A percentile compares a stretch with the other conserved stretches of the same genome.
Conservation (phyloP, 2,113 vertebrate species). For the Otus sunia region DNA sequence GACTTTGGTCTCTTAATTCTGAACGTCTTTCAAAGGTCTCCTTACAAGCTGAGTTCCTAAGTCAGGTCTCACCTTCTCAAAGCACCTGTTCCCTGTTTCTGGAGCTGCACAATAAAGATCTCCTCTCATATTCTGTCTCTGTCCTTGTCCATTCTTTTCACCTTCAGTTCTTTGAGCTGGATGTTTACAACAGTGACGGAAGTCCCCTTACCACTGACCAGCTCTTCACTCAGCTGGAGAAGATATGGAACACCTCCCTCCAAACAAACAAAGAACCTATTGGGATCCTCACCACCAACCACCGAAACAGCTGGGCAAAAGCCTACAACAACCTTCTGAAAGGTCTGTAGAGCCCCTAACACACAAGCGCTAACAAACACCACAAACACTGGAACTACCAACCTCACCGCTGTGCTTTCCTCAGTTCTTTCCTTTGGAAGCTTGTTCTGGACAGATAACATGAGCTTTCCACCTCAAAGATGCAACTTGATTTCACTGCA, state of each 20-base stretch:
- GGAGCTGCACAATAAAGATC: not conserved
- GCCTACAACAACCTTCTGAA: constrained; percentile 94
- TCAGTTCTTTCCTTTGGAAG: not conserved
- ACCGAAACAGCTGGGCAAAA: constrained; percentile 96
- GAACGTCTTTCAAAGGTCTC: not conserved
- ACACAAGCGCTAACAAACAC: not conserved
- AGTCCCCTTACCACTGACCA: constrained; percentile 88
- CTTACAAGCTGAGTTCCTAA: not conserved
- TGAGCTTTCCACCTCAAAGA: not conserved
- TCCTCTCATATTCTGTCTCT: not conserved
- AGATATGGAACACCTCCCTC: constrained; percentile 97
- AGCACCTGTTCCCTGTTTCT: not conserved
- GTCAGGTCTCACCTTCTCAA: not conserved
- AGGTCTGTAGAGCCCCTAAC: constrained; percentile 69
- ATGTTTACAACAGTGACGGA: constrained; percentile 92
- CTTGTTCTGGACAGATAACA: not conserved
- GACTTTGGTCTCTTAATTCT: not conserved
- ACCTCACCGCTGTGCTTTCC: not conserved
- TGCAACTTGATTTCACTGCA: not conserved
- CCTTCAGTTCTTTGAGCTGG: constrained; percentile 90
- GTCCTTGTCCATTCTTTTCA: not conserved
- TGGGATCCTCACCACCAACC: constrained; percentile 94
- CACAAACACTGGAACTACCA: not conserved
- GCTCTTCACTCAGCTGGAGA: constrained; percentile 92
- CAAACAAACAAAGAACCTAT: constrained; percentile 97